Conservation (phyloP, 2,113 vertebrate species). For the Dissostichus mawsoni region DNA sequence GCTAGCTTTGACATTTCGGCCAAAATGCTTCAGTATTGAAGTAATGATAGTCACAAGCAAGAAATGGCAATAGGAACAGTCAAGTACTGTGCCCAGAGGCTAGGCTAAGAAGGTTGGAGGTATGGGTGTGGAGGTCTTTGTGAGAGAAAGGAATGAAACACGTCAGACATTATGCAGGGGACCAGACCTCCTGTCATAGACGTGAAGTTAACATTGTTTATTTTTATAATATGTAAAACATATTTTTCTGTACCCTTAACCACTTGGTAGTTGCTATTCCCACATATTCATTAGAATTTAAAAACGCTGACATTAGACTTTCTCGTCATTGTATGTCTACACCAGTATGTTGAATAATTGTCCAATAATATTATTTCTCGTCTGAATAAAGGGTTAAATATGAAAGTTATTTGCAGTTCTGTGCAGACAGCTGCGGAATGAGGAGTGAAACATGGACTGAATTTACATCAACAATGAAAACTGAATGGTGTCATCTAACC, state of each 20-base stretch:
- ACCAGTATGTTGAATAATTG: not conserved
- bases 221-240: not conserved
- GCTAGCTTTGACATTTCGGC: not conserved
- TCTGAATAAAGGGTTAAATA: not conserved
- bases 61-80: not conserved
- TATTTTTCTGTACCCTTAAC: not conserved
- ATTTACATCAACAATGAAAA: slow-evolving; percentile 20
- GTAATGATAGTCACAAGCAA: not conserved
- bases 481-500: not conserved
- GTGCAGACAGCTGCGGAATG: slow-evolving; percentile 4
- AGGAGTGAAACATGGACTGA: slow-evolving; percentile 24
- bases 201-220: not conserved
- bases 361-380: not conserved
- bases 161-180: slow-evolving; percentile 1
- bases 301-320: not conserved
- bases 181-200: not conserved
- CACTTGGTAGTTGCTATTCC: not conserved
- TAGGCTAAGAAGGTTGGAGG: not conserved
- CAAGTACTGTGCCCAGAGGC: slow-evolving; percentile 15
- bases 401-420: slow-evolving; percentile 12
- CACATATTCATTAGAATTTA: not conserved
- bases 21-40: not conserved
- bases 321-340: not conserved
- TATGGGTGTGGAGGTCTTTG: slow-evolving; percentile 16
- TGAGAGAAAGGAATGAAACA: not conserved